A percentile compares a stretch with the other conserved stretches of the same genome.
These are phyloP conservation scores for Equus przewalskii DNA, from an alignment of 2,113 vertebrate genomes.

Conservation along the genomic window DNA sequence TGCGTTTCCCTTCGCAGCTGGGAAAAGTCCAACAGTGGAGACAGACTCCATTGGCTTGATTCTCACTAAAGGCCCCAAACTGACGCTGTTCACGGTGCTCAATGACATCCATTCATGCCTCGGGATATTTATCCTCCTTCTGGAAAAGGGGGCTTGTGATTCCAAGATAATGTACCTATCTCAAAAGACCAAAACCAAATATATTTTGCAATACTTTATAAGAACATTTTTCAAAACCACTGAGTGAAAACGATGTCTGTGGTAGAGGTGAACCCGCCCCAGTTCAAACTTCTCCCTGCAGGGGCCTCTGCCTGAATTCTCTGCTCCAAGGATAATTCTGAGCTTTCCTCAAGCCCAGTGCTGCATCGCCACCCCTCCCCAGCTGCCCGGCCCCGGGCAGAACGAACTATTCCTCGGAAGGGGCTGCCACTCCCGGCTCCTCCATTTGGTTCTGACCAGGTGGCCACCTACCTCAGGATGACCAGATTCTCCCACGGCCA, in stretches of 20 bases:
- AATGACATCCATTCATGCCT: neutral
- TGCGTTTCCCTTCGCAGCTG: constrained; percentile 3
- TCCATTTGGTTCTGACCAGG: neutral
- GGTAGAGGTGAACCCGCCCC: neutral
- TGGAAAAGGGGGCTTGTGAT: constrained; percentile 36
- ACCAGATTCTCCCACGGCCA: neutral
- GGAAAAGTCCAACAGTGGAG: neutral
- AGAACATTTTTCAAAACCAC: neutral
- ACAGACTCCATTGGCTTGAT: neutral
- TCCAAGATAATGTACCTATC: neutral
- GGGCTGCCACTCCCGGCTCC: neutral
- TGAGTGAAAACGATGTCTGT: neutral
- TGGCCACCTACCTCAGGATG: neutral
- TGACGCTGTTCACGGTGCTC: neutral
- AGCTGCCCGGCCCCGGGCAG: neutral
- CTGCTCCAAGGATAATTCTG: neutral
- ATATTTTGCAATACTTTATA: neutral
- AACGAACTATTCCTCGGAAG: neutral
- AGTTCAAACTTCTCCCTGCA: neutral
- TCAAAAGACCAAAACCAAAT: constrained; percentile 13
- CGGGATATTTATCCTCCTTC: neutral
- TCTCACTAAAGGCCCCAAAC: neutral
- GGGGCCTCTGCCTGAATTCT: neutral
- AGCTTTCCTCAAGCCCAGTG: neutral
- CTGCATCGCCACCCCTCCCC: neutral